A percentile compares a stretch with the other conserved stretches of the same genome.
phyloP scores from a whole-genome alignment of 2,113 vertebrate species.

The Sylvicapra grimmia region DNA sequence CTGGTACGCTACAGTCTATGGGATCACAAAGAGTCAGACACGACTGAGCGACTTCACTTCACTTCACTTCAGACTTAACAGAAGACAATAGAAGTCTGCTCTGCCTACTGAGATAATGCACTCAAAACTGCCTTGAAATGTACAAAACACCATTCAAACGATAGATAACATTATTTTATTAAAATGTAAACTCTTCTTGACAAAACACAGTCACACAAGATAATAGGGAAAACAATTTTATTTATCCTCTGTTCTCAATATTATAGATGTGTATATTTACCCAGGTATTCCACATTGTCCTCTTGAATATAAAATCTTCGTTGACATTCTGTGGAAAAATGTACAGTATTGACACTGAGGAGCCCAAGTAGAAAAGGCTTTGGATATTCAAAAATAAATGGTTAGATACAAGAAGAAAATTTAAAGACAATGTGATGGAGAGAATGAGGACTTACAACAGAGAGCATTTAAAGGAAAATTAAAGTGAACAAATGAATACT shows the following conservation, averaged over 20 bases:
- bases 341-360: background rate
- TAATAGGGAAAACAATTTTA: background rate
- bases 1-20: no score
- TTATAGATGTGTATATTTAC: background rate
- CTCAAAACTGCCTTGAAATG: background rate
- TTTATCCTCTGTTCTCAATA: background rate
- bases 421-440: background rate
- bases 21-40: no score
- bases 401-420: background rate
- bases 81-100: background rate
- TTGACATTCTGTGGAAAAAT: background rate
- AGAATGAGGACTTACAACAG: background rate
- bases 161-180: background rate
- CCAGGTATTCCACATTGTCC: background rate
- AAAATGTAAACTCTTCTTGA: background rate
- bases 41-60: no score
- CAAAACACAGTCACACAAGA: background rate
- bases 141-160: background rate
- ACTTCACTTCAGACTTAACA: background rate
- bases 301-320: background rate
- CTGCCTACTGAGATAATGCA: background rate
- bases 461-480: background rate
- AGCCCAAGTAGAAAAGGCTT: background rate
- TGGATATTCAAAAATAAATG: background rate
- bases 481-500: background rate